Percentiles rank a stretch among this genome's conserved stretches.
phyloP scores from a whole-genome alignment of 1,140 invertebrate species.

The Scylla paramamosain region DNA sequence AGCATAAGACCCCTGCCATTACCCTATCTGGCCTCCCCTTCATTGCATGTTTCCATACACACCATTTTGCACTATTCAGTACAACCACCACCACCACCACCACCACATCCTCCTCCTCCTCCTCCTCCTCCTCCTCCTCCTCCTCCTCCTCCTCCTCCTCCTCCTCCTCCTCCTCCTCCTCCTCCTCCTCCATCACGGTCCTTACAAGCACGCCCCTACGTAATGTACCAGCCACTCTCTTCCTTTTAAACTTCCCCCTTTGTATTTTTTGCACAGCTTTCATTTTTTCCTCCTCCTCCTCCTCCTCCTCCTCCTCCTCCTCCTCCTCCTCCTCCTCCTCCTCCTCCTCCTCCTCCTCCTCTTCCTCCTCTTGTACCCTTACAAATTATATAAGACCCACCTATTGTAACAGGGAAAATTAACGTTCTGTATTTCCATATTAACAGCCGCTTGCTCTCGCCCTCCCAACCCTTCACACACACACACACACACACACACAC shows the following conservation, averaged over 20 bases:
- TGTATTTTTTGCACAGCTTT: background rate
- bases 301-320: constrained; percentile 7
- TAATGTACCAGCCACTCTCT: no score
- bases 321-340: background rate
- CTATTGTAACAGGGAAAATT: background rate
- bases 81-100: background rate
- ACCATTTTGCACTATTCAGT: no score
- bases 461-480: no score
- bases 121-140: constrained; percentile 16
- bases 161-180: constrained; percentile 9
- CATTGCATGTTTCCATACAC: no score
- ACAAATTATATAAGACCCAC: background rate
- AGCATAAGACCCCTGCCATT: background rate
- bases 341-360: background rate
- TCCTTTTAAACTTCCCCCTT: no score
- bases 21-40: background rate
- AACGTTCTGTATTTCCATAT: no score
- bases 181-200: background rate
- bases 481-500: no score
- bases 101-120: background rate
- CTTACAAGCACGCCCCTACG: no score
- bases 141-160: constrained; percentile 17
- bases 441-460: no score
- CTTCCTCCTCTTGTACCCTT: background rate
- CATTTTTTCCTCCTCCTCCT: background rate